Evolutionary conservation across 1,140 invertebrate species (phyloP).

Genomic region (Drosophila albomicans): DNA sequence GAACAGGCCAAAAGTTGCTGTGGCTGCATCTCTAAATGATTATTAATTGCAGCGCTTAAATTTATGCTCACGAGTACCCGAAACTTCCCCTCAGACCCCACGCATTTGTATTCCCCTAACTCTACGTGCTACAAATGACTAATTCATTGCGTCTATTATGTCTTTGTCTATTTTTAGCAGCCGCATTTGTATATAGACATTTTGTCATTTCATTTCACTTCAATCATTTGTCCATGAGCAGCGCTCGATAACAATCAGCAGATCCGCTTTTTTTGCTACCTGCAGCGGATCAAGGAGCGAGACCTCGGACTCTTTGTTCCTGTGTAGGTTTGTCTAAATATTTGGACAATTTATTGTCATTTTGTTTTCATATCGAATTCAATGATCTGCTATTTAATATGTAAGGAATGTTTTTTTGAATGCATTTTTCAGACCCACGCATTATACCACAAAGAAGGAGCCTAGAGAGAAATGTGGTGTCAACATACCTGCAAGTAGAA

Average conservation of each 20-base stretch:
- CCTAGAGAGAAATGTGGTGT: not conserved
- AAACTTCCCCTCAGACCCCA: slow-evolving; percentile 50
- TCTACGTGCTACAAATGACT: slow-evolving; percentile 77
- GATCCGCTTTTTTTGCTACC: slow-evolving; percentile 21
- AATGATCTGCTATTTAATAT: slow-evolving; percentile 35
- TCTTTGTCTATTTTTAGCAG: slow-evolving; percentile 76
- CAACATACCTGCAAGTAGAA: slow-evolving; percentile 70
- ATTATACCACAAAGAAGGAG: not conserved
- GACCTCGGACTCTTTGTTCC: not conserved
- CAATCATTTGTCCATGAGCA: slow-evolving; percentile 37
- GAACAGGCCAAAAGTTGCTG: slow-evolving; percentile 41
- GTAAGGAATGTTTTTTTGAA: slow-evolving; percentile 5
- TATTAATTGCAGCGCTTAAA: slow-evolving; percentile 76
- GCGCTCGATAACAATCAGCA: slow-evolving; percentile 54
- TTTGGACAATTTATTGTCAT: slow-evolving; percentile 64
- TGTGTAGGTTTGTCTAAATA: slow-evolving; percentile 52
- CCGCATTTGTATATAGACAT: slow-evolving; percentile 55
- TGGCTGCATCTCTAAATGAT: slow-evolving; percentile 68
- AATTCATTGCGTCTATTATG: slow-evolving; percentile 62
- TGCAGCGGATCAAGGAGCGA: slow-evolving; percentile 11
- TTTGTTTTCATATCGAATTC: slow-evolving; percentile 34
- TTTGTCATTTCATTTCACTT: slow-evolving; percentile 68
- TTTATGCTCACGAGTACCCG: slow-evolving; percentile 39
- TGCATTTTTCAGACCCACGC: slow-evolving; percentile 20
- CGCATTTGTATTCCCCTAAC: slow-evolving; percentile 27